Percentiles rank a stretch among this genome's conserved stretches.
These are phyloP conservation scores for Mungos mungo DNA, from an alignment of 2,113 vertebrate genomes.

Conservation along the genomic window DNA sequence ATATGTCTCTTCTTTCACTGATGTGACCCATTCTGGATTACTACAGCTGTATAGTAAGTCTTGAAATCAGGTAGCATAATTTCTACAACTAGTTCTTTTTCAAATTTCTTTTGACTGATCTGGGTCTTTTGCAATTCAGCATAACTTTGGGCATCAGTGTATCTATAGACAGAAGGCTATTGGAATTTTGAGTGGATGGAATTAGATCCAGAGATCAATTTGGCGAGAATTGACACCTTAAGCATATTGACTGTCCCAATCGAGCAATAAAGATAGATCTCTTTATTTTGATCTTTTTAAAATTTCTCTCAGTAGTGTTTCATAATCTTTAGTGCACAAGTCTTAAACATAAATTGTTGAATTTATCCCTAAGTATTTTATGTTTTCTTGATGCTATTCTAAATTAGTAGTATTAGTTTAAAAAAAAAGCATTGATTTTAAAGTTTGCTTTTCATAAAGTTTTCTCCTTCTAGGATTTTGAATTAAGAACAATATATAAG, in stretches of 20 bases:
- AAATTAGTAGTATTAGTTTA: background rate
- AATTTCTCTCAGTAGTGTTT: background rate
- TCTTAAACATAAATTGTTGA: background rate
- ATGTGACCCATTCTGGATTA: background rate
- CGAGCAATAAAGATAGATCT: background rate
- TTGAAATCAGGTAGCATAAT: background rate
- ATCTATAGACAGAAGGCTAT: background rate
- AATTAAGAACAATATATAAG: background rate
- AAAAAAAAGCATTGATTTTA: background rate
- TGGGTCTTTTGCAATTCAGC: background rate
- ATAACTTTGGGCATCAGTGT: background rate
- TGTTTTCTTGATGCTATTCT: background rate
- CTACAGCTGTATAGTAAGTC: background rate
- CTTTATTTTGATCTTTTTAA: background rate
- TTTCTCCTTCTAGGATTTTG: background rate
- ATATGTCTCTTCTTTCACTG: background rate
- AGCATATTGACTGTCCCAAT: background rate
- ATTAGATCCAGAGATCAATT: background rate
- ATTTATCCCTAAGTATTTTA: background rate
- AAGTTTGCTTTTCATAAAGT: background rate
- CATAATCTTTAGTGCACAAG: background rate
- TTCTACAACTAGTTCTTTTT: constrained; percentile 15
- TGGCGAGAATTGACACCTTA: background rate
- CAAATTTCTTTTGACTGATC: background rate
- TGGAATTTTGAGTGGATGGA: constrained; percentile 21